Percentiles rank a stretch among this genome's conserved stretches.
phyloP scores from a whole-genome alignment of 1,140 invertebrate genomes.

The Nomia melanderi region DNA sequence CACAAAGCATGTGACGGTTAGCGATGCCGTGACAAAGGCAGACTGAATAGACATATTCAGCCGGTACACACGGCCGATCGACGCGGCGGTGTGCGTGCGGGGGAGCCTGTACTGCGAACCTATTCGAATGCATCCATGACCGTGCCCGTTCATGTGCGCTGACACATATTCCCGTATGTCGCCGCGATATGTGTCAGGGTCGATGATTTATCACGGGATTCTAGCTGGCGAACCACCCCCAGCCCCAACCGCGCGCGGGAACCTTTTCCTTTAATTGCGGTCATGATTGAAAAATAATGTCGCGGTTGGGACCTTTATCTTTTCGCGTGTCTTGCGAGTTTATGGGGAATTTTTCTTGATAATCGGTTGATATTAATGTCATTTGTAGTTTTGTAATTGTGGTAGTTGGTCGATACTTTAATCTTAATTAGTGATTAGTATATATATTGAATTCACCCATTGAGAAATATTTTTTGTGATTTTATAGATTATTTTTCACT shows the following conservation, averaged over 20 bases:
- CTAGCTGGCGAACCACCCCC: constrained; percentile 1
- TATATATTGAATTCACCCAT: too few relatives aligned
- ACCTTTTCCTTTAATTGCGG: constrained; percentile 33
- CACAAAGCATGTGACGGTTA: constrained; percentile 33
- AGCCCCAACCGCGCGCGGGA: neutral
- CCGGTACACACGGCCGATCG: neutral
- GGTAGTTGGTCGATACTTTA: too few relatives aligned
- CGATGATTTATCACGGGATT: constrained; percentile 46
- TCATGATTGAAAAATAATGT: constrained; percentile 31
- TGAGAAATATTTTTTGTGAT: too few relatives aligned
- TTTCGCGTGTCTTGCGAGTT: neutral
- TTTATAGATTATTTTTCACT: too few relatives aligned
- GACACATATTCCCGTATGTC: constrained; percentile 31
- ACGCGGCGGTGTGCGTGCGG: neutral
- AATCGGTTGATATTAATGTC: too few relatives aligned
- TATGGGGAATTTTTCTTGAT: too few relatives aligned
- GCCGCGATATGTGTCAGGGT: constrained; percentile 45
- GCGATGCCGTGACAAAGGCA: constrained; percentile 19
- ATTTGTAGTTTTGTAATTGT: too few relatives aligned
- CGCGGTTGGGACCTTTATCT: neutral
- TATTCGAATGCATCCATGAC: constrained; percentile 40
- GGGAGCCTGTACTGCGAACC: neutral
- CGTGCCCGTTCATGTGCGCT: constrained; percentile 38
- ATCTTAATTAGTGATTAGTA: too few relatives aligned
- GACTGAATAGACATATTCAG: constrained; percentile 42